Evolutionary conservation across 2,888 invertebrate species (phyloP).

Genomic region (Sussaba pulchella): DNA sequence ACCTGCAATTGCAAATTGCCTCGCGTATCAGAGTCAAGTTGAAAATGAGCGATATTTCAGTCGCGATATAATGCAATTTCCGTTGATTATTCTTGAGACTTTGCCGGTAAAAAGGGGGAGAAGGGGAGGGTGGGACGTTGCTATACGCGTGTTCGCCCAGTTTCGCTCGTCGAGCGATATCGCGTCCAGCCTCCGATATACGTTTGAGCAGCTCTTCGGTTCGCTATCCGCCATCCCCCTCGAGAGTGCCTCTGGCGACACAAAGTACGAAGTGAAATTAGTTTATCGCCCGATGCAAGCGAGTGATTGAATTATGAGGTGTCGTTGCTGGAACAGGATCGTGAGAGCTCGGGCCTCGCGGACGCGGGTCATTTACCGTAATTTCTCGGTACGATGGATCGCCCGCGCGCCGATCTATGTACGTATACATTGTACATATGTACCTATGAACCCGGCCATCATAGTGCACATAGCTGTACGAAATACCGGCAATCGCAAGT

Average conservation of each 20-base stretch:
- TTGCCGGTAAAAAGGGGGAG: neutral
- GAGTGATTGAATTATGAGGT: slow-evolving; percentile 73
- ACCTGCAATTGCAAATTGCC: too few species aligned
- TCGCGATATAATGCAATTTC: too few species aligned
- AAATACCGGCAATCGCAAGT: too few species aligned
- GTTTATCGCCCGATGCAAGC: slow-evolving; percentile 72
- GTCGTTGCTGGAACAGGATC: slow-evolving; percentile 34
- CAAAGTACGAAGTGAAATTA: slow-evolving; percentile 70
- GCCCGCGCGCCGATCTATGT: neutral
- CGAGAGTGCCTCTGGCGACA: slow-evolving; percentile 39
- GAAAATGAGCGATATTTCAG: neutral
- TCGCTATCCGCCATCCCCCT: neutral
- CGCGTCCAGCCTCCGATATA: slow-evolving; percentile 4
- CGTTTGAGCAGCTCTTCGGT: neutral
- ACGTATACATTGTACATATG: too few species aligned
- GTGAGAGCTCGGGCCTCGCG: slow-evolving; percentile 56
- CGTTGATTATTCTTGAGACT: slow-evolving; percentile 1
- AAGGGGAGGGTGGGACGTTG: too few species aligned
- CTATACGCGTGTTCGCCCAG: slow-evolving; percentile 16
- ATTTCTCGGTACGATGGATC: slow-evolving; percentile 54
- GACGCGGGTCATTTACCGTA: slow-evolving; percentile 71
- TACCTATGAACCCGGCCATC: too few species aligned
- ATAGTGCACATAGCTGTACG: too few species aligned
- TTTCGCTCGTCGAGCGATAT: slow-evolving; percentile 12
- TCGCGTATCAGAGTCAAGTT: too few species aligned